These are phyloP conservation scores for Tetraodon nigroviridis DNA, from an alignment of 2,113 vertebrate species.

Conservation along the genomic window DNA sequence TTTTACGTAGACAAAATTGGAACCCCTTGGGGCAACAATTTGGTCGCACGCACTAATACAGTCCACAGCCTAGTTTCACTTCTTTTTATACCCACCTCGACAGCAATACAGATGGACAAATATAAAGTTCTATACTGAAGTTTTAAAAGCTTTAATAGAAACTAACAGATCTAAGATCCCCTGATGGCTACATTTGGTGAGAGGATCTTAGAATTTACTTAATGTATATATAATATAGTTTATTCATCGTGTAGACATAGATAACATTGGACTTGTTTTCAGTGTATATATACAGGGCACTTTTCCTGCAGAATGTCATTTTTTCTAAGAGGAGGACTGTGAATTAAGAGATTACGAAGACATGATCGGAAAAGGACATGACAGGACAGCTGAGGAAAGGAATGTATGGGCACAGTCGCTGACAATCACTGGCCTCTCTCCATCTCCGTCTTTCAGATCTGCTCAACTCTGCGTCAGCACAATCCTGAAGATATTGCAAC, in stretches of 20 bases:
- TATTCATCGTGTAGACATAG: constrained; percentile 13
- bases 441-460: constrained; percentile 48
- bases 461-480: constrained; percentile 69
- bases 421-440: constrained; percentile 59
- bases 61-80: constrained; percentile 60
- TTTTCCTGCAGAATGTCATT: not conserved
- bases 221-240: not conserved
- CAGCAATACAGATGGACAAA: constrained; percentile 29
- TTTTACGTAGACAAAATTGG: constrained; percentile 62
- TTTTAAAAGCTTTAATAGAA: constrained; percentile 53
- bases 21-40: constrained; percentile 61
- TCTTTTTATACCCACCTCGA: constrained; percentile 53
- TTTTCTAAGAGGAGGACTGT: constrained; percentile 5
- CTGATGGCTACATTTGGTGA: constrained; percentile 43
- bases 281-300: not conserved
- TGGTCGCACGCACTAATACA: constrained; percentile 54
- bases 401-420: constrained; percentile 56
- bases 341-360: constrained; percentile 36
- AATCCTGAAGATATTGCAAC: constrained; percentile 75
- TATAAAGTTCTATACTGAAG: constrained; percentile 38
- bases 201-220: constrained; percentile 26
- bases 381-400: constrained; percentile 45
- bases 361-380: constrained; percentile 32
- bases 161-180: constrained; percentile 44
- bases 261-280: constrained; percentile 7